Base-by-base conservation (phyloP, 1,140 invertebrate genomes). In the Drosophila nasuta region DNA sequence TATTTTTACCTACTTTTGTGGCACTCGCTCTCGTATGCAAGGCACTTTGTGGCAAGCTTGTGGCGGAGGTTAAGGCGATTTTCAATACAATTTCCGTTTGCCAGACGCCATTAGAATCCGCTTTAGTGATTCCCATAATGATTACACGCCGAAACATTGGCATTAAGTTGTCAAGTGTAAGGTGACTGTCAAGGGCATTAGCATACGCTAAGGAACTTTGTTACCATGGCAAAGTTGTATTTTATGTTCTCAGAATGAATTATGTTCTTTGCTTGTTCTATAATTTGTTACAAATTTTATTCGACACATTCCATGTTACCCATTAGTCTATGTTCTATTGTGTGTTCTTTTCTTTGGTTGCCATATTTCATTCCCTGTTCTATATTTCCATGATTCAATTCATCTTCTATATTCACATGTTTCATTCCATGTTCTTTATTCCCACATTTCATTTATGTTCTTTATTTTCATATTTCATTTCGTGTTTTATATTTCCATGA, bases 91-190 rank as follows among this genome's bases (percentile, higher is more conserved):
- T 89, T 89, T 88, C 83, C 81, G 74, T 75, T 88, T 49, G 74
- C 63, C 70, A 68, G 72, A 74, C 79, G 76, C 76, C 82, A 77
- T 60, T 56, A 74, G 79, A 77, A 88, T 88, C 85, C 80, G 85
- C 85, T 88, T 88, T 89, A 28, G 60, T 65, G 80, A 83, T 88
- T 88, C 83, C 66, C 79, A 72, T 60, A 66, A 51, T 67, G 85
- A 83, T 88, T 88, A 89, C 77, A 88, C 58, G 57, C 49, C 57
- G 57, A 10, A 64, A 69, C 15, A 25, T 25, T 33, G 56, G 79
- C 66, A 71, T 81, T 77, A 81, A 76, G 65, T 74, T 68, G 64
- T 72, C 58, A 75, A 77, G 38, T 65, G 64, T 57, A 41, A 45
- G 30, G 67, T 67, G 46, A 45, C 28, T 30, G 43, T 10, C 25